Conservation (phyloP, 2,797 vertebrate genomes). For the Brotula barbata region DNA sequence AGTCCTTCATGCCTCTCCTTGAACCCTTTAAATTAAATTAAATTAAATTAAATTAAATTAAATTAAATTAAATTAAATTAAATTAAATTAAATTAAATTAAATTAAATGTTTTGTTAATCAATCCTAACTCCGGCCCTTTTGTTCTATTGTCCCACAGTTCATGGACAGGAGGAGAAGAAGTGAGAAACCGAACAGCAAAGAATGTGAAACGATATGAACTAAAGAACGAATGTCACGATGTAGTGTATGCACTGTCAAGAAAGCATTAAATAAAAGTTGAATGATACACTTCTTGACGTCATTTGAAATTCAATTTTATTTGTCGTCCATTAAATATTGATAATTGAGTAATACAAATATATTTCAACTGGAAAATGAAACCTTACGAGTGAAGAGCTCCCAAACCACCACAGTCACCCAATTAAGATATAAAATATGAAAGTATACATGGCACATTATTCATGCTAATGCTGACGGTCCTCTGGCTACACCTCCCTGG, state of each 20-base stretch:
- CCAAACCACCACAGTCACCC: background rate
- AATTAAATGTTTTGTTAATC: too few relatives aligned
- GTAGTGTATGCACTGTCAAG: constrained; percentile 32
- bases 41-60: too few relatives aligned
- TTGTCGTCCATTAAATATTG: too few relatives aligned
- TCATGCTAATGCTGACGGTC: constrained; percentile 10
- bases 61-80: too few relatives aligned
- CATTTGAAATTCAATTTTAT: too few relatives aligned
- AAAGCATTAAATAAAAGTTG: constrained; percentile 62
- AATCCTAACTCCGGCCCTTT: constrained; percentile 7
- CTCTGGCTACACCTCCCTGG: constrained; percentile 65
- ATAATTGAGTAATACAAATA: too few relatives aligned
- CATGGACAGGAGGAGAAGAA: constrained; percentile 30
- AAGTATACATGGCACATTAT: constrained; percentile 25
- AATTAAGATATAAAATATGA: constrained; percentile 11
- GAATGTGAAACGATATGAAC: constrained; percentile 51
- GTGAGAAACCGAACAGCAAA: constrained; percentile 48
- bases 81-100: too few relatives aligned
- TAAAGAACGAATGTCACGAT: constrained; percentile 33
- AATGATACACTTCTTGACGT: too few relatives aligned
- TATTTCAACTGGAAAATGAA: constrained; percentile 2
- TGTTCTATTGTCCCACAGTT: constrained; percentile 55
- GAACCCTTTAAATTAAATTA: too few relatives aligned
- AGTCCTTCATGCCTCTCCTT: too few relatives aligned
- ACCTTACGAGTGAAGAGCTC: background rate